These are phyloP conservation scores for Xestoiulus laeticollis DNA, from an alignment of 2,888 invertebrate genomes.

Conservation along the genomic window DNA sequence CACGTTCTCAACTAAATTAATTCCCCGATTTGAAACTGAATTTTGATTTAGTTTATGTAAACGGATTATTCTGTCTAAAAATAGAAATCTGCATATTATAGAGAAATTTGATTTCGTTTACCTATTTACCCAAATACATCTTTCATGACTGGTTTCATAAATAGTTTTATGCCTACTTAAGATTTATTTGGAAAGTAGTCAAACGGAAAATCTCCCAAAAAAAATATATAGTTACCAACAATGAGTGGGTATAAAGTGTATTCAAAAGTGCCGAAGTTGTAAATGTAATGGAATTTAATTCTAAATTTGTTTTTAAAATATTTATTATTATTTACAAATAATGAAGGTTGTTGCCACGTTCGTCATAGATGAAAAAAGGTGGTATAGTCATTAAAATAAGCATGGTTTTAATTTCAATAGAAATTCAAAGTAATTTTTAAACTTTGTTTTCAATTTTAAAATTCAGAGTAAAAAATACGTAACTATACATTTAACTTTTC, in stretches of 20 bases:
- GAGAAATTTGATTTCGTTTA: not conserved
- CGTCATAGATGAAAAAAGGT: too few relatives aligned
- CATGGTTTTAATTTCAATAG: too few relatives aligned
- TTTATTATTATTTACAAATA: too few relatives aligned
- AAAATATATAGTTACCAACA: too few relatives aligned
- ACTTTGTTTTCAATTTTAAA: too few relatives aligned
- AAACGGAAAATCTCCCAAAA: not conserved
- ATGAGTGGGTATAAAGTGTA: not conserved
- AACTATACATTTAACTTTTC: too few relatives aligned
- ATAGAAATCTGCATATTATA: not conserved
- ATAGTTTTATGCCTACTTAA: not conserved
- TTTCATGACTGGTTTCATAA: not conserved
- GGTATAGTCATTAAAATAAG: too few relatives aligned
- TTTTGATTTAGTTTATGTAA: not conserved
- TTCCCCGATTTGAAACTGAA: not conserved
- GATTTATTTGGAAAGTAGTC: not conserved
- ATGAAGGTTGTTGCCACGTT: too few relatives aligned
- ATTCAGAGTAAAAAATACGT: too few relatives aligned
- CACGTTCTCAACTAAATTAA: not conserved
- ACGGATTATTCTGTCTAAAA: too few relatives aligned
- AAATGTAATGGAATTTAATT: not conserved
- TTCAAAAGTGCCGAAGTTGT: not conserved
- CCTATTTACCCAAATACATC: not conserved
- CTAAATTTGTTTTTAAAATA: not conserved
- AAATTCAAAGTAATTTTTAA: too few relatives aligned